Base-by-base conservation (phyloP, 2,797 vertebrate genomes). In the Phoxinus dragarum region DNA sequence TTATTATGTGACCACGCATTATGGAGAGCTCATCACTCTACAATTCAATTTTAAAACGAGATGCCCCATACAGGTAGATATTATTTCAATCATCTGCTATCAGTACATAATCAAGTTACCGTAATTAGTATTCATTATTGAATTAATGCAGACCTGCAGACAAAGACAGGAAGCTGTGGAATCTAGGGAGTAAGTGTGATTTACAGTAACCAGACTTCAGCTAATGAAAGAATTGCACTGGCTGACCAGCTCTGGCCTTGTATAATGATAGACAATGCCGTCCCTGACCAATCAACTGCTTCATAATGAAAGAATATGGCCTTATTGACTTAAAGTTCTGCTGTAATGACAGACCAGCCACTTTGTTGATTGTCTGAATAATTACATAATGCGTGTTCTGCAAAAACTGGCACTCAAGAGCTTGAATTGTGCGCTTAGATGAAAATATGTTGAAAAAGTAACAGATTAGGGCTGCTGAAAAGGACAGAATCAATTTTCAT, bases 141-240 rank as follows among this genome's bases (percentile, higher is more conserved):
- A 82, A 76, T 68, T 77, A 17, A 77, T 23, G 38, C 5, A 54
- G 61, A 23, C 66, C 67, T 82, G 14, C 54, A 27, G 71, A 82
- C 85, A 86, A 89, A 86, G 36, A 47, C 69, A 83, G 82, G 85
- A 88, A 85, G 66, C 74, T 86, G 68, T 54, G 38, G 49, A 40
- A 73, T 80, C 47, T 68, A 17, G 67, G 38, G 10, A 66, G 31
- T 23, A 61, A 81, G 67, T 72, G 75, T 68, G 68, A 80, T 82
- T 86, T 86, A 87, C 77, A 66, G 68, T 75, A 81, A 66, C 40
- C 81, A 68, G 67, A 36, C 36, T 66, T 68, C 47, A 44, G 56
- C 52, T 77, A 82, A 84, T 79, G 42, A 86, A 84, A 86, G 79
- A 84, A 88, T 86, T 88, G 54, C 59, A 69, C 42, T 40, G 12